Evolutionary conservation across 2,113 vertebrate genomes (phyloP).

Genomic region (Dasyprocta punctata): DNA sequence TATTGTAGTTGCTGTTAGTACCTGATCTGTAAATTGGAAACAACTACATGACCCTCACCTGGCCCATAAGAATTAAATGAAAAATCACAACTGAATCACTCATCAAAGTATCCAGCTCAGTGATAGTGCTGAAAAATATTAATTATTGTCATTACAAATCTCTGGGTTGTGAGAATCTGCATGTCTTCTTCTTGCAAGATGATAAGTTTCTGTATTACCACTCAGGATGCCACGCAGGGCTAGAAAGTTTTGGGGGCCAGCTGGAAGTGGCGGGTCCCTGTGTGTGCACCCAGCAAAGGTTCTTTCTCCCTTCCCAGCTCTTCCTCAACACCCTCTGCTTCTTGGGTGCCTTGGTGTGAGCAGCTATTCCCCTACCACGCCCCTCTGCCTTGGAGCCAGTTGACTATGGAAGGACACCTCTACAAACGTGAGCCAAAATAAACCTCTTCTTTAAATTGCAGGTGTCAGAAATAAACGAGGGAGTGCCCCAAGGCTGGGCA

Average conservation of each 20-base stretch:
- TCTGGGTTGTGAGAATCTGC: not conserved
- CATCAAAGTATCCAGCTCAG: not conserved
- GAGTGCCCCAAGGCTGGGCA: no score
- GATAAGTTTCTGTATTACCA: not conserved
- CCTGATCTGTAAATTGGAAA: not conserved
- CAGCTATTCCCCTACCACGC: not conserved
- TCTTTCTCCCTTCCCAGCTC: not conserved
- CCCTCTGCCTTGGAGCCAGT: not conserved
- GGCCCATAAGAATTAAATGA: not conserved
- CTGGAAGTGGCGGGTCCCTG: not conserved
- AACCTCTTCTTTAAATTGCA: not conserved
- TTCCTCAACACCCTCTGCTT: not conserved
- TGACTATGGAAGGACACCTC: not conserved
- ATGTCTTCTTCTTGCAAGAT: not conserved
- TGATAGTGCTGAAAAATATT: not conserved
- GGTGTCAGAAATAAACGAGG: not conserved
- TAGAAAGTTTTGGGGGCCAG: not conserved
- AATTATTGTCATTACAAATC: not conserved
- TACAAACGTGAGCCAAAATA: not conserved
- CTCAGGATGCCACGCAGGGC: not conserved
- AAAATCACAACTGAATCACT: not conserved
- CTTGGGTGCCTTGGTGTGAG: not conserved
- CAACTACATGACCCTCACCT: not conserved
- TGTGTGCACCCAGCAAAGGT: not conserved
- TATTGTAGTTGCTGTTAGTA: not conserved